Evolutionary conservation across 1,140 invertebrate genomes (phyloP).

Genomic region (Liolophura sinensis): DNA sequence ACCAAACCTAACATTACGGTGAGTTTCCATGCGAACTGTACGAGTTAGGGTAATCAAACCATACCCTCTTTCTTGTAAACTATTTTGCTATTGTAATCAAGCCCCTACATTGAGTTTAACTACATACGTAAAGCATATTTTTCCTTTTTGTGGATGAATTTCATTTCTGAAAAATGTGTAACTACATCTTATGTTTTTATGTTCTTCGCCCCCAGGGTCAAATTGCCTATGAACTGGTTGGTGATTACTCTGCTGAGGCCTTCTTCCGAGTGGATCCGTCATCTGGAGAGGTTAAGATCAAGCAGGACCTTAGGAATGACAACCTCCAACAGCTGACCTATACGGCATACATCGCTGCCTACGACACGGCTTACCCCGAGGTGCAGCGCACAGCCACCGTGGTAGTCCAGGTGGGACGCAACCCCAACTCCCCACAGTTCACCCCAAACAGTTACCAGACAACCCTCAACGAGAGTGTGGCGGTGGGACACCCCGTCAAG

Average conservation of each 20-base stretch:
- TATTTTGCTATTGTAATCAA: no score
- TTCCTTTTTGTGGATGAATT: no score
- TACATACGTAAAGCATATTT: no score
- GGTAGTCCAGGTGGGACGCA: constrained; percentile 80
- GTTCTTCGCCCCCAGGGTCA: constrained; percentile 21
- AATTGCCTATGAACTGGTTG: constrained; percentile 31
- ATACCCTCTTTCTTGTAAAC: no score
- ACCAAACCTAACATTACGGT: constrained; percentile 3
- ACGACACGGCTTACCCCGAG: constrained; percentile 83
- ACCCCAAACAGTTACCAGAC: constrained; percentile 47
- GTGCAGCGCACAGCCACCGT: constrained; percentile 78
- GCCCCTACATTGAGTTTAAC: no score
- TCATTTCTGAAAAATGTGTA: no score
- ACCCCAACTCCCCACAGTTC: constrained; percentile 72
- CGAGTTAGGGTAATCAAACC: no score
- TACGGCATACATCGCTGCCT: constrained; percentile 67
- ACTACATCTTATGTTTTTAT: not conserved
- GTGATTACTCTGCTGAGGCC: constrained; percentile 36
- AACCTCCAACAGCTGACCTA: constrained; percentile 16
- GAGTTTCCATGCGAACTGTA: not conserved
- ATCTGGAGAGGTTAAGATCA: constrained; percentile 81
- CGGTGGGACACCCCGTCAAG: not conserved
- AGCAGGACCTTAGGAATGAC: constrained; percentile 72
- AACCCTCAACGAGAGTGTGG: no score
- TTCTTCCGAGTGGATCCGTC: constrained; percentile 82